phyloP scores from a whole-genome alignment of 2,797 vertebrate genomes.

The Telmatherina bonti region DNA sequence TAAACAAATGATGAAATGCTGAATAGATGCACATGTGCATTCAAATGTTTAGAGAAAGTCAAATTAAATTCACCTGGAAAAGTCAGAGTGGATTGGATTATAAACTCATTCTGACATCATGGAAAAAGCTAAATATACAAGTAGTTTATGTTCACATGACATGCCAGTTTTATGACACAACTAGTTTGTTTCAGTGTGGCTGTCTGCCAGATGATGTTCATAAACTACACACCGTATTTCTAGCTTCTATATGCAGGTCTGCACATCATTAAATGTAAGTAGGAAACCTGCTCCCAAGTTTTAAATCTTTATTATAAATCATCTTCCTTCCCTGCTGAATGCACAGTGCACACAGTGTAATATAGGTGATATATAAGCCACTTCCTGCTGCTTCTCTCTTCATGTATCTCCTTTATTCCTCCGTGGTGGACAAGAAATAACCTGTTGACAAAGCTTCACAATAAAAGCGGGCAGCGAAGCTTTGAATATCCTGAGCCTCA shows the following conservation, averaged over 20 bases:
- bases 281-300: constrained; percentile 33
- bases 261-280: constrained; percentile 44
- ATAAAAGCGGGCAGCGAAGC: constrained; percentile 31
- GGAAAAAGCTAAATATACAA: background rate
- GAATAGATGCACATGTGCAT: background rate
- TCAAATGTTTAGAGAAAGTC: background rate
- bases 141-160: no score
- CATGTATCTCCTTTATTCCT: constrained; percentile 58
- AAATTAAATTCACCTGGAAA: background rate
- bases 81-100: background rate
- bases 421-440: constrained; percentile 52
- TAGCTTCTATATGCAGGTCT: constrained; percentile 20
- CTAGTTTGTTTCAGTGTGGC: constrained; percentile 9
- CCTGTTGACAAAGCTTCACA: constrained; percentile 58
- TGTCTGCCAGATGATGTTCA: constrained; percentile 22
- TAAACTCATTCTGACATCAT: background rate
- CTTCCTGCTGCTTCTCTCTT: constrained; percentile 51
- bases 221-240: constrained; percentile 18
- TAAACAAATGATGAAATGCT: no score
- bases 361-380: constrained; percentile 51
- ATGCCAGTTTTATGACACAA: background rate
- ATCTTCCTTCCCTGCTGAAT: constrained; percentile 39
- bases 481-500: constrained; percentile 42
- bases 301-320: constrained; percentile 62
- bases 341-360: constrained; percentile 46